Evolutionary conservation across 2,113 vertebrate genomes (phyloP), one percentile per base, ranked within the genome.

Genomic region (Tretioscincus oriximinensis): DNA sequence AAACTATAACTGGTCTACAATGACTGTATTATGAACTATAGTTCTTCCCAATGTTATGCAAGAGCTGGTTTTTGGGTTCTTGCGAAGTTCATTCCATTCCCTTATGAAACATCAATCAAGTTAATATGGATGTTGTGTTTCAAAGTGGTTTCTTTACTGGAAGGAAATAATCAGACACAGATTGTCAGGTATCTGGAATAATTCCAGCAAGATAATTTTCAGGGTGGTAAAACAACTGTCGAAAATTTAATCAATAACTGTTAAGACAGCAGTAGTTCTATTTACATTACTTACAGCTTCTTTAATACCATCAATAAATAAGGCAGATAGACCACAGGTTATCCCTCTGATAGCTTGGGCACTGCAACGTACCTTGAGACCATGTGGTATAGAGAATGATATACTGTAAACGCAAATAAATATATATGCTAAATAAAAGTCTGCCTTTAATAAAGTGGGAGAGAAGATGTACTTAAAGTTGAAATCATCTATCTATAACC

Each of bases 121-220:
- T 70, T 77, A 80, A 77, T 63, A 41, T 61, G 2, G 47, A 80
- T 80, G 70, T 12, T 83, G 22, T 51, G 2, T 74, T 77, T 26
- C 16, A 29, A 45, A 65, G 76, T 64, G 54, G n/a, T 61, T 70
- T 12, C 61, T 74, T 65, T 49, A 9, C 45, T 41, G 64, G 47
- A 41, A 80, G 75, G 26, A 80, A 80, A 72, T 67, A 73, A 61
- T 77, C 35, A 51, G 66, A 63, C 45, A 75, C 16, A 78, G 70
- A 74, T 47, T 72, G 28, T 68, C 74, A 20, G 21, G 2, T 66
- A 66, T 73, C 69, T 77, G 60, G 76, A 26, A 64, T 77, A 78
- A 85, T 75, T 54, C 1, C 51, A 74, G 41, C 20, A 26, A 69
- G 67, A 49, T 70, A 70, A 60, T 85, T 75, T 66, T 72, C 77